These are phyloP conservation scores for Ctenodactylus gundi DNA, from an alignment of 2,113 vertebrate species.

Conservation along the genomic window DNA sequence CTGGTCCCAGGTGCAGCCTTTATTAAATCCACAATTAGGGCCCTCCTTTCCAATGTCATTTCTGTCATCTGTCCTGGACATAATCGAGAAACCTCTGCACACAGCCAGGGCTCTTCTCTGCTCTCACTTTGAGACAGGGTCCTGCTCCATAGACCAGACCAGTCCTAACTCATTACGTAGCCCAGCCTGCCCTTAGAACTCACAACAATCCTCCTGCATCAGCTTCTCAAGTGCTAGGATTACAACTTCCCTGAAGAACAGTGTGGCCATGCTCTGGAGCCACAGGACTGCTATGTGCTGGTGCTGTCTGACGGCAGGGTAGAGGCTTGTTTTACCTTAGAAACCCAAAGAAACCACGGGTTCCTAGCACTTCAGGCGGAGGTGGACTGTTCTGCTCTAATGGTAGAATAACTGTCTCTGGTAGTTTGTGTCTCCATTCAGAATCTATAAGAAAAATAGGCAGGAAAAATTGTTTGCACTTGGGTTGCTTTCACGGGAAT, in stretches of 20 bases:
- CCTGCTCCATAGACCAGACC: too few relatives aligned
- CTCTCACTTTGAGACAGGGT: too few relatives aligned
- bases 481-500: not conserved
- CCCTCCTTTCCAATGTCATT: not conserved
- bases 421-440: not conserved
- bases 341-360: conserved; percentile 62
- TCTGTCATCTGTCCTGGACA: not conserved
- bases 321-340: conserved; percentile 58
- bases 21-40: not conserved
- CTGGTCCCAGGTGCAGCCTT: not conserved
- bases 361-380: not conserved
- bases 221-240: too few relatives aligned
- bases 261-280: not conserved
- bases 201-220: too few relatives aligned
- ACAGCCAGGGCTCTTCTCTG: not conserved
- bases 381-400: not conserved
- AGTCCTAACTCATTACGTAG: too few relatives aligned
- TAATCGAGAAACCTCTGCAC: not conserved
- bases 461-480: not conserved
- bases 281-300: not conserved
- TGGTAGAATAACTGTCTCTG: not conserved
- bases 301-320: not conserved
- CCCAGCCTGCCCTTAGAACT: too few relatives aligned
- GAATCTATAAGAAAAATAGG: conserved; percentile 49
- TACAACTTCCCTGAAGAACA: not conserved